Base-by-base conservation (phyloP, 2,888 invertebrate species). In the Phytoseiulus persimilis region DNA sequence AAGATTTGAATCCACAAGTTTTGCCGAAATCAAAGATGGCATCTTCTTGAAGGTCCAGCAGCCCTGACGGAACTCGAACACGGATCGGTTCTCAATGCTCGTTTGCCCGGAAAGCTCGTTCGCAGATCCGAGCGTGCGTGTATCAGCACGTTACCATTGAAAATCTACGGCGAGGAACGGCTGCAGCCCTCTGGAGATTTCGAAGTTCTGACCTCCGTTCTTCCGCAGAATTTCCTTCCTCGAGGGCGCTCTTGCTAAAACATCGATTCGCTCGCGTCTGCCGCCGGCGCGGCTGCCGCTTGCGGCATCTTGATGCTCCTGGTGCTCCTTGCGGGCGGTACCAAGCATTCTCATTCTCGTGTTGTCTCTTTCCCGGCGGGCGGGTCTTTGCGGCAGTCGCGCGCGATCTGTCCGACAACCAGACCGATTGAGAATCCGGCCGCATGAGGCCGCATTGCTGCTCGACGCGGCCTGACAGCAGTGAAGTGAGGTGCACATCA, bases 351-450 rank as follows among this genome's bases (percentile, higher is more conserved):
- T 33, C 32, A 32, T 87, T 33, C 87, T 45, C 87, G 32, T 87
- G 33, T 87, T 45, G 32, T 45, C 87, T 87, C 83, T 83, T 45
- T 87, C 87, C 87, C 87, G 87, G 87, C 87, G 87, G 87, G 87
- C 87, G 87, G 31, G 87, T 87, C 87, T 87, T 45, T 45, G 87
- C 39, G 39, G 32, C 32, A 87, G 32, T 32, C 87, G 87, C 87
- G 65, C 65, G 65, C 65, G 65, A 65, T 65, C 65, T 65, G 65
- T 65, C 65, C 65, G 65, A 65, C 65, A 65, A 65, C 23, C 65
- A 65, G 65, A 65, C 23, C 65, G 65, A 65, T 65, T 65, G 65
- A 65, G 65, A 65, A 65, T 65, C 65, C 65, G 65, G 65, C 65
- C 65, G 65, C 65, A 65, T 65, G 65, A 65, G 65, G 65, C 65